Conservation (phyloP, 2,888 invertebrate genomes). For the Sceliomorpha sp. region DNA sequence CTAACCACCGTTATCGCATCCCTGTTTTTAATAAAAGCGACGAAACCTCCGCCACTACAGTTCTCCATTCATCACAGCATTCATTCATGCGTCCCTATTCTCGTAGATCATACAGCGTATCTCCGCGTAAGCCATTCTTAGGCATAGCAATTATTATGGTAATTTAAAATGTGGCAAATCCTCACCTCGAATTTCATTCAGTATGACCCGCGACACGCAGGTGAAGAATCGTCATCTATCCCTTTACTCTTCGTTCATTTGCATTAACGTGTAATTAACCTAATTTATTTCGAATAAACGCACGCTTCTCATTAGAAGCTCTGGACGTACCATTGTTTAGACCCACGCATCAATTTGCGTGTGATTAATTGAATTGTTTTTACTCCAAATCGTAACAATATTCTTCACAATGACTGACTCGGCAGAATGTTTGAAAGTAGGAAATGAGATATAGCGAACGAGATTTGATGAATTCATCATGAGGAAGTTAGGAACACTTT, state of each 20-base stretch:
- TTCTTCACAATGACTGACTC: too few species aligned
- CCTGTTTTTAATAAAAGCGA: constrained; percentile 33
- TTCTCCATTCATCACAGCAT: constrained; percentile 40
- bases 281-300: too few species aligned
- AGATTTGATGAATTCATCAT: neutral
- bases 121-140: constrained; percentile 27
- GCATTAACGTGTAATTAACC: too few species aligned
- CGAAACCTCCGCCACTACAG: constrained; percentile 40
- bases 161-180: constrained; percentile 11
- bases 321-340: too few species aligned
- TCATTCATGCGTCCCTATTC: constrained; percentile 56
- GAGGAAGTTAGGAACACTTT: constrained; percentile 16
- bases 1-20: constrained; percentile 37
- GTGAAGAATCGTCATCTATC: too few species aligned
- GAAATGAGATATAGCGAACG: constrained; percentile 9
- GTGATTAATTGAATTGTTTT: too few species aligned
- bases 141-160: constrained; percentile 29
- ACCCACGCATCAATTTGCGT: too few species aligned
- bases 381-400: too few species aligned
- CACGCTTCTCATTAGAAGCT: too few species aligned
- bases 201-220: too few species aligned
- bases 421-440: neutral
- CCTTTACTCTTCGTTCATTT: too few species aligned
- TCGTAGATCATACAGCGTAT: constrained; percentile 49
- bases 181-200: neutral